Evolutionary conservation across 37 sponge, comb jelly and placozoan genomes (phyloP), one percentile per base, ranked within the genome.

Genomic region (Aplysina aerophoba): DNA sequence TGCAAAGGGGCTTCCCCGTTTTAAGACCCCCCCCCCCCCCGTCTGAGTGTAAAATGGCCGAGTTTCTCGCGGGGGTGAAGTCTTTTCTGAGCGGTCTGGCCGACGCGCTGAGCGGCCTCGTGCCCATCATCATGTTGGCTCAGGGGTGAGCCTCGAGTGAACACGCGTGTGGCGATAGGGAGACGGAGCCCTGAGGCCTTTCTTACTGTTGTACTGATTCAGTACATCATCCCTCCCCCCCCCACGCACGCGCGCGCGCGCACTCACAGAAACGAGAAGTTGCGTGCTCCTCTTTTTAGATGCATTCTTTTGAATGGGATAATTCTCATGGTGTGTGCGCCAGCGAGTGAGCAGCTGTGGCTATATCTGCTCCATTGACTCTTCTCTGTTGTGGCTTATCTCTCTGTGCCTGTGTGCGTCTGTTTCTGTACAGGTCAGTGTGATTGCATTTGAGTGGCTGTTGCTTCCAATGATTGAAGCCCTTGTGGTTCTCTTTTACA

Each of bases 261-360:
- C n/a, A n/a, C n/a, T n/a, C n/a, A n/a, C n/a, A 93, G 93, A 34
- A 89, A 93, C 82, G 84, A 83, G 30, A 89, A 88, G 58, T 85
- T 94, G 21, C 86, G 85, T 21, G 83, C 55, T 27, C 82, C 91
- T 35, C 62, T 94, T 25, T 60, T 91, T 21, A 84, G 88, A 73
- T 91, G 89, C 65, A 81, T 90, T 53, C 58, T 94, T 59, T 69
- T 94, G 13, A 94, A 94, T 63, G 95, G 94, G 44, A 55, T 91
- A 20, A 87, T 91, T 81, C 77, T 94, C 24, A 39, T 79, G 56
- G 89, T 90, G 33, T 62, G 94, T 86, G 28, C 5, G 4, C 11
- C 11, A 35, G 34, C 13, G 27, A 16, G 27, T 69, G 71, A n/a
- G n/a, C n/a, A n/a, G n/a, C n/a, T 69, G 71, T 69, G 33, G 71